Conservation (phyloP, 64 coral and sea anemone genomes). For the Pocillopora damicornis region DNA sequence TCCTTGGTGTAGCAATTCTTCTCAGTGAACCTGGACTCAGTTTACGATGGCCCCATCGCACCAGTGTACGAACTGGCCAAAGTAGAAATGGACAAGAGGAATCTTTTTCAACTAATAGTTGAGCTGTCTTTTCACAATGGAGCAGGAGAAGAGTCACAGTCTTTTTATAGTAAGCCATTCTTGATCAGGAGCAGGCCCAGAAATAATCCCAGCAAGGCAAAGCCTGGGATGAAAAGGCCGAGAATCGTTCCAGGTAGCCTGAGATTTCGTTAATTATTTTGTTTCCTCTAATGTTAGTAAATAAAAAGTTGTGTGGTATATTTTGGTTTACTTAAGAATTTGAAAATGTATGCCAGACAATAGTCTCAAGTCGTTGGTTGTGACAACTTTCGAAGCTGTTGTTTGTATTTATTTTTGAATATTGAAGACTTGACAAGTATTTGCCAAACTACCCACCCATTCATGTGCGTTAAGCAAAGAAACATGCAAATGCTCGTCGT, state of each 20-base stretch:
- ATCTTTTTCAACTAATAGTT: conserved; percentile 57
- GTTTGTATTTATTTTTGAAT: too few species aligned
- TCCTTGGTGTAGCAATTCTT: conserved; percentile 51
- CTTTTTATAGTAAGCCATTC: conserved; percentile 69
- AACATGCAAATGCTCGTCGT: too few species aligned
- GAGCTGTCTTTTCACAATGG: conserved; percentile 52
- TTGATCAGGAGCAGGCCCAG: conserved; percentile 52
- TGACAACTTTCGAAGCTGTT: too few species aligned
- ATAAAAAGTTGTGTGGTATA: too few species aligned
- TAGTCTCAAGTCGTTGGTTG: too few species aligned
- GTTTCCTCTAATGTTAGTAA: too few species aligned
- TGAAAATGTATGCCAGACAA: too few species aligned
- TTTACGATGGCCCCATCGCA: conserved; percentile 56
- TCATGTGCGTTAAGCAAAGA: too few species aligned
- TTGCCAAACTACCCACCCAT: too few species aligned
- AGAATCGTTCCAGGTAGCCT: background rate
- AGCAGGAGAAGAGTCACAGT: conserved; percentile 30
- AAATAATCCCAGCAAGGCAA: background rate
- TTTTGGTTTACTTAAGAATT: too few species aligned
- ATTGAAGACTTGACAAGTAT: too few species aligned
- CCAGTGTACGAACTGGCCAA: conserved; percentile 76
- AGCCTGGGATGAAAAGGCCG: background rate
- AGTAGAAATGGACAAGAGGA: conserved; percentile 54
- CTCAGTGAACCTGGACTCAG: conserved; percentile 62
- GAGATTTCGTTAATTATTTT: too few species aligned